These are phyloP conservation scores for Agriopis marginaria DNA, from an alignment of 2,888 invertebrate species.

Conservation along the genomic window DNA sequence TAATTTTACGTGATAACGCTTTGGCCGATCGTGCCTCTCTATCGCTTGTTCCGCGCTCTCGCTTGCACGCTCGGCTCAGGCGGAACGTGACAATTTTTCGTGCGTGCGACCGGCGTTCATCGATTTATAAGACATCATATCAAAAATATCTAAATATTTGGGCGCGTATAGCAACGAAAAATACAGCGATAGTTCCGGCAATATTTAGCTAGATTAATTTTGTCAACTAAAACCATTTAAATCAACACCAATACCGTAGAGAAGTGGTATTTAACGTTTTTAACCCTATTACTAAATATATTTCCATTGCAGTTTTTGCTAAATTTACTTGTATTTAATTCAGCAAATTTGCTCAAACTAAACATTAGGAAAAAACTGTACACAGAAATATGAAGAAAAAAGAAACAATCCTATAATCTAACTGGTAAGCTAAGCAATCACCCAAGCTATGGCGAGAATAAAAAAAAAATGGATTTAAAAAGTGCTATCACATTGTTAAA, in stretches of 20 bases:
- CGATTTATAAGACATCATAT: no score
- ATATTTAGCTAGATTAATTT: not conserved
- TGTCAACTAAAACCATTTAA: not conserved
- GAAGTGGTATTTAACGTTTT: not conserved
- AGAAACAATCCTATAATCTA: not conserved
- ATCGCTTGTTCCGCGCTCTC: no score
- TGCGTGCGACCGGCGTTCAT: no score
- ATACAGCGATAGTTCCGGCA: not conserved
- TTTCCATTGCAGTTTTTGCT: not conserved
- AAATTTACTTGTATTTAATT: not conserved
- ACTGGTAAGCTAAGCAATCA: slow-evolving; percentile 2
- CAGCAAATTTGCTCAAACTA: not conserved
- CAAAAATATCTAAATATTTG: no score
- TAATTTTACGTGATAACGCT: no score
- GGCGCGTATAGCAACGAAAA: not conserved
- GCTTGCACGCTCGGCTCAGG: no score
- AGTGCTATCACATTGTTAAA: not conserved
- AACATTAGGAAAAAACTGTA: not conserved
- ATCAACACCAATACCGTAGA: not conserved
- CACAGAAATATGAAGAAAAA: not conserved
- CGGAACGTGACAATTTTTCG: no score
- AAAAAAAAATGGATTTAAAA: not conserved
- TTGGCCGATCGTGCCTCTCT: no score
- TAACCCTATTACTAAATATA: not conserved
- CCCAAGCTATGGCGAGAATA: not conserved